Evolutionary conservation across 2,888 invertebrate genomes (phyloP).

Genomic region (Neria commutata): DNA sequence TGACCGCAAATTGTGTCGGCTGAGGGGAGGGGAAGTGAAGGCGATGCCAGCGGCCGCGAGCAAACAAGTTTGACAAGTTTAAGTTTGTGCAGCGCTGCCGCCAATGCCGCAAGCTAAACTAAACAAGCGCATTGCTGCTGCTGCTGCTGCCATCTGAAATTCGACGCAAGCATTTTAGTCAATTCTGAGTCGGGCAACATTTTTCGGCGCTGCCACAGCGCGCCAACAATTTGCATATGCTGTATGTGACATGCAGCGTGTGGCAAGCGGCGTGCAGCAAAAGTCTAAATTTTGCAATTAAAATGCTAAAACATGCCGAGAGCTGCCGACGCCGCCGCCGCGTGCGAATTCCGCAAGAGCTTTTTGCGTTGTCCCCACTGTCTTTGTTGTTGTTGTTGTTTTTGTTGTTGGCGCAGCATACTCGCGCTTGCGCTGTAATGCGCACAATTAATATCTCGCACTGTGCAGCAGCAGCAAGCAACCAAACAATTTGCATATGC

Average conservation of each 20-base stretch:
- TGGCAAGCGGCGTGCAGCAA: no score
- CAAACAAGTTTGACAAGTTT: slow-evolving; percentile 4
- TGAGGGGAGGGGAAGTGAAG: neutral
- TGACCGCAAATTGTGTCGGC: slow-evolving; percentile 36
- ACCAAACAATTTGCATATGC: slow-evolving; percentile 7
- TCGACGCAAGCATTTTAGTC: neutral
- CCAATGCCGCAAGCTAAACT: neutral
- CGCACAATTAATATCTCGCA: slow-evolving; percentile 2
- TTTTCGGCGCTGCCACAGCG: no score
- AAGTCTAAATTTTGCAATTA: neutral
- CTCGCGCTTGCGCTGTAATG: neutral
- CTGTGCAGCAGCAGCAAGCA: neutral
- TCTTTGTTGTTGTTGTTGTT: no score
- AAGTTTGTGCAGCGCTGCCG: neutral
- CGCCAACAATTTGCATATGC: neutral
- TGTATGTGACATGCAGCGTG: no score
- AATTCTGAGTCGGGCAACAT: no score
- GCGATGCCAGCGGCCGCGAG: neutral
- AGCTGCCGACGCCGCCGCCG: no score
- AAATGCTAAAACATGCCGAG: neutral
- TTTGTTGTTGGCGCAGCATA: neutral
- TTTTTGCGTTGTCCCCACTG: no score
- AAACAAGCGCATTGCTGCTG: neutral
- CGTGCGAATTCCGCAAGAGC: no score
- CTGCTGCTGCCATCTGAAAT: neutral